A percentile compares a stretch with the other conserved stretches of the same genome.
Evolutionary conservation across 2,888 invertebrate species (phyloP).

Genomic region (Agrilus cyanescens): DNA sequence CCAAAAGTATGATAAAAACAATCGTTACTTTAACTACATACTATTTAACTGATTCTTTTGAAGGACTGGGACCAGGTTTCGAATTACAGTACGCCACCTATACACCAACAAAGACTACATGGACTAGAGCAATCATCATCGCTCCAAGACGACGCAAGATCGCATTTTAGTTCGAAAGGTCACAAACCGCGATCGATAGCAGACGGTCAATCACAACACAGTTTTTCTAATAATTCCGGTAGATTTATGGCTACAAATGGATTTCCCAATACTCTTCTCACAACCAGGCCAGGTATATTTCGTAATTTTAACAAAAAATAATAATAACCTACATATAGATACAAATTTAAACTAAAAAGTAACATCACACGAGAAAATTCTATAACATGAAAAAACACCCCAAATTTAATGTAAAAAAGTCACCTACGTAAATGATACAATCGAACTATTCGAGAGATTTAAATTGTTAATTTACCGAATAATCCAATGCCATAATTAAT

Average conservation of each 20-base stretch:
- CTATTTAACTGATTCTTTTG: constrained; percentile 5
- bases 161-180: constrained; percentile 59
- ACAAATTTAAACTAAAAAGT: too few species aligned
- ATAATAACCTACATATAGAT: too few species aligned
- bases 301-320: too few species aligned
- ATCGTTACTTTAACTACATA: too few species aligned
- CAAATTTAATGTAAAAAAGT: too few species aligned
- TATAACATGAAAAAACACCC: too few species aligned
- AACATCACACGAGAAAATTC: too few species aligned
- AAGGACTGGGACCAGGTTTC: constrained; percentile 81
- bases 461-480: background rate
- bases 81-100: constrained; percentile 81
- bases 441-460: background rate
- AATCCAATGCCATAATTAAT: constrained; percentile 12
- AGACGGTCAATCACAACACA: constrained; percentile 82
- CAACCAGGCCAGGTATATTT: constrained; percentile 51
- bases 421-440: too few species aligned
- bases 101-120: constrained; percentile 79
- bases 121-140: constrained; percentile 52
- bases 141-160: constrained; percentile 59
- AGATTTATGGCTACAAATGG: constrained; percentile 56
- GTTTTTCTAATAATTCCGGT: constrained; percentile 72
- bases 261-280: constrained; percentile 63
- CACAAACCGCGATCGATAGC: constrained; percentile 57
- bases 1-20: constrained; percentile 48